phyloP scores from a whole-genome alignment of 1,140 invertebrate genomes.

The Trichonephila clavata region DNA sequence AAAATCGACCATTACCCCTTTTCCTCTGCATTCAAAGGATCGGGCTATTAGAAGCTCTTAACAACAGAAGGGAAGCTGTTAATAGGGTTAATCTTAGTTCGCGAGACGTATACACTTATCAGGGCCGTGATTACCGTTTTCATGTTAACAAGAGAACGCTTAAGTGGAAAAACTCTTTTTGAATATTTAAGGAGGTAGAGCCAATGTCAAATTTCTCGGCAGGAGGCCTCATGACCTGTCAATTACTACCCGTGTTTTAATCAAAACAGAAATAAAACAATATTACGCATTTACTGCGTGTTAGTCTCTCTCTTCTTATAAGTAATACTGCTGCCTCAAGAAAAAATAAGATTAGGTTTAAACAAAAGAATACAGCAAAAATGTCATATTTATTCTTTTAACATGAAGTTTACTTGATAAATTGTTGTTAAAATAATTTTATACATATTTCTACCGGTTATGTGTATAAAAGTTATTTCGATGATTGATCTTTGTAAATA shows the following conservation, averaged over 20 bases:
- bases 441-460: too few relatives aligned
- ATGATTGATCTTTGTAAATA: too few relatives aligned
- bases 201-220: slow-evolving; percentile 3
- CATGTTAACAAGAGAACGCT: slow-evolving; percentile 54
- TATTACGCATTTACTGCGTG: neutral
- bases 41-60: slow-evolving; percentile 1
- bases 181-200: slow-evolving; percentile 28
- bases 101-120: slow-evolving; percentile 9
- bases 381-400: neutral
- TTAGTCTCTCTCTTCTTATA: neutral
- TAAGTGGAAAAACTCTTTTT: slow-evolving; percentile 47
- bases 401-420: too few relatives aligned
- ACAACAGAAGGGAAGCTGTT: slow-evolving; percentile 17
- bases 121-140: slow-evolving; percentile 49
- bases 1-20: neutral
- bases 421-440: too few relatives aligned
- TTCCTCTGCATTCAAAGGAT: neutral
- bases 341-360: neutral
- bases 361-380: neutral
- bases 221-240: slow-evolving; percentile 43
- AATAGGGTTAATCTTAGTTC: slow-evolving; percentile 49
- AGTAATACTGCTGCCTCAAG: neutral
- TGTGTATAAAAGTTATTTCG: too few relatives aligned
- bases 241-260: slow-evolving; percentile 41
- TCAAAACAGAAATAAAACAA: neutral